Evolutionary conservation across 2,797 vertebrate species (phyloP), one percentile per base, ranked within the genome.

Genomic region (Poecilia gillii): DNA sequence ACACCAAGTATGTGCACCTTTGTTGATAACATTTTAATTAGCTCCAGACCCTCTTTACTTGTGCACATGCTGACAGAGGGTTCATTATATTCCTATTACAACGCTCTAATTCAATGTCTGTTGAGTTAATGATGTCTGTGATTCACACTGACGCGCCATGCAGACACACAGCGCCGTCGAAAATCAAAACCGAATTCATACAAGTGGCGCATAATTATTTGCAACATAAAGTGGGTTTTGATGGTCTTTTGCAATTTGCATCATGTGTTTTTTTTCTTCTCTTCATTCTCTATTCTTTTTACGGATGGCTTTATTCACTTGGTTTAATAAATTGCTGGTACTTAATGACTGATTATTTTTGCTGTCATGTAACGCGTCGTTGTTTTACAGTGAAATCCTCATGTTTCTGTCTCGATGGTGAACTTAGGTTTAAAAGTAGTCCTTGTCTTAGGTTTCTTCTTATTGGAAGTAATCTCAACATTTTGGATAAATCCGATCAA

Each of bases 61-160:
- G 64, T 70, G 71, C 74, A 74, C 28, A 36, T 20, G 75, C 31
- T 55, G 68, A 81, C 70, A 73, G 25, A 47, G 70, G 70, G 47
- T 83, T 87, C 81, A 82, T 88, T 85, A 78, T 79, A 71, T 84
- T 84, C 74, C 84, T 51, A 79, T 81, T 89, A 87, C 16, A 76
- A 36, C 51, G 20, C 66, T 78, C 64, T 77, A 33, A 81, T 73
- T 77, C 59, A 78, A 81, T 84, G 76, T 76, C 74, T 85, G 41
- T 71, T 83, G 73, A 77, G 75, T 64, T 80, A 76, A 64, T 76
- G 76, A 64, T 77, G 80, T 75, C 57, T 76, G 31, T 8, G 39
- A 13, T 59, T 83, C 79, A 31, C 46, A 73, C 72, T 73, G 78
- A 62, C 46, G 79, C 25, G 13, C 8, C 18, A 68, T 41, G 64